Base-by-base conservation (phyloP, 2,113 vertebrate genomes). In the Phylloscopus whistleri region DNA sequence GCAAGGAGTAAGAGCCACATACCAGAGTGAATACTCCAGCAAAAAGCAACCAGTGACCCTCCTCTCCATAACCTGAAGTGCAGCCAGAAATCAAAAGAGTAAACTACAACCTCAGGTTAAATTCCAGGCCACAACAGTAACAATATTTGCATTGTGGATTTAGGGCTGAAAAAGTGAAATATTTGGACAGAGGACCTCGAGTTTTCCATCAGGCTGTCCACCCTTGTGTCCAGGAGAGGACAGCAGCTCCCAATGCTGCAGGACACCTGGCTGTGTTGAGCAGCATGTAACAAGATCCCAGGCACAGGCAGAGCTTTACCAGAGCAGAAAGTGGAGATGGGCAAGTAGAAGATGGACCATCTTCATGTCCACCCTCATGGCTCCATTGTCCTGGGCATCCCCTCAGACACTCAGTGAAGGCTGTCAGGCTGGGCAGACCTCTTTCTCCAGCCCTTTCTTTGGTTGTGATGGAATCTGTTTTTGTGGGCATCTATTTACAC, bases 261-360 rank as follows among this genome's bases (percentile, higher is more conserved):
- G 66, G 23, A 6, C 9, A 27, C 6, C 35, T 5, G 4, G 13
- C 6, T 70, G 26, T 46, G 16, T 16, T 52, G 39, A 46, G 52
- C 2, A 4, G 5, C 26, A 11, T 31, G 46, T 1, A 4, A 18
- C 16, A 80, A 46, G 17, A 31, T 20, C 44, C 26, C 0, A 0
- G 33, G 41, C n/a, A 59, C 16, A 82, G n/a, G 28, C 7, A 59
- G 39, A 51, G 43, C 18, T 75, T 53, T 30, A 66, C 20, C 9
- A 20, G 31, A 68, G 17, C 13, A 70, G 46, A 52, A 78, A 27
- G 37, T 30, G n/a, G 39, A 70, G 20, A 21, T 13, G 27, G n/a
- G 21, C 12, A 67, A 64, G 13, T 5, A 53, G 43, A 44, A 58
- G 21, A 35, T 35, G 46, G 5, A 31, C 5, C 11, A 26, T 26